A percentile compares a stretch with the other conserved stretches of the same genome.
Conservation (phyloP, 1,140 invertebrate genomes). For the Drosophila ananassae region DNA sequence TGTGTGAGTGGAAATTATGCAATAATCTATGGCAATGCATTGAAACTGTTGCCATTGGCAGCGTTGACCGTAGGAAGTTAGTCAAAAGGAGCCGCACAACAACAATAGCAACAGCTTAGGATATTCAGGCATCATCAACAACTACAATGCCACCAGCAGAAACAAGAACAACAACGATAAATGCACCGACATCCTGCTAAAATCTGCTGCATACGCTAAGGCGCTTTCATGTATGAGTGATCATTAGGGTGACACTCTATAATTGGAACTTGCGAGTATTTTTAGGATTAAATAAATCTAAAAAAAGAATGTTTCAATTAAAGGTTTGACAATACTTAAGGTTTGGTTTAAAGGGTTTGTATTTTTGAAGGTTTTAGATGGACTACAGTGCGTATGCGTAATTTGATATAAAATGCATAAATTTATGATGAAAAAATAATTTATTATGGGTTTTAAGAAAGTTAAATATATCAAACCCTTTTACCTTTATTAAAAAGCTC, state of each 20-base stretch:
- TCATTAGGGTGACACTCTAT: background rate
- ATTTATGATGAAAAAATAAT: too few species aligned
- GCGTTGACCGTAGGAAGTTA: conserved; percentile 54
- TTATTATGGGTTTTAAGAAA: too few species aligned
- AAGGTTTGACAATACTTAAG: too few species aligned
- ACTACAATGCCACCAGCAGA: conserved; percentile 1
- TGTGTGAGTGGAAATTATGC: conserved; percentile 68
- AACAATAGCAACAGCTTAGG: conserved; percentile 20
- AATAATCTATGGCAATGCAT: conserved; percentile 77
- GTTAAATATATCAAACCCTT: too few species aligned
- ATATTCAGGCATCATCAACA: conserved; percentile 17
- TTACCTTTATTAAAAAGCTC: too few species aligned
- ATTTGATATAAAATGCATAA: background rate
- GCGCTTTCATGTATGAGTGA: conserved; percentile 22
- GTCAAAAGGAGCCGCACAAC: conserved; percentile 54
- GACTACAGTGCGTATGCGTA: background rate
- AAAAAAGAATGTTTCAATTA: background rate
- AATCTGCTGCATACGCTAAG: conserved; percentile 74
- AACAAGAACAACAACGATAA: conserved; percentile 16
- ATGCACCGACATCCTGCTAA: conserved; percentile 39
- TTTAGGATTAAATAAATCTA: background rate
- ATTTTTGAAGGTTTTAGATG: background rate
- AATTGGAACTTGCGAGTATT: background rate
- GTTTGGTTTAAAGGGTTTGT: background rate
- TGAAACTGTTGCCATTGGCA: conserved; percentile 70